These are phyloP conservation scores for Erythrolamprus reginae DNA, from an alignment of 2,113 vertebrate species.

Conservation along the genomic window DNA sequence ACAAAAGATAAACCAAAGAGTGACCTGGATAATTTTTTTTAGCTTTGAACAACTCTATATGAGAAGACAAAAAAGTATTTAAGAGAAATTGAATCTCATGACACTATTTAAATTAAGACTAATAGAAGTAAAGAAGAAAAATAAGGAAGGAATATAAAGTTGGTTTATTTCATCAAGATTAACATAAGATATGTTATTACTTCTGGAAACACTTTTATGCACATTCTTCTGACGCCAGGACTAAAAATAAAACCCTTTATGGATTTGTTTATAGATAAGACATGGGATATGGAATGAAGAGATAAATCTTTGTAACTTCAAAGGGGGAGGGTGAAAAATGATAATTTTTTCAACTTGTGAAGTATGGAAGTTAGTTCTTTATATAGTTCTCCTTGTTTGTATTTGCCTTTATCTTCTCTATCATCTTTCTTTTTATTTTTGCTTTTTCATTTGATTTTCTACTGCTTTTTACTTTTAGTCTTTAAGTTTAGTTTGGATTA, in stretches of 20 bases:
- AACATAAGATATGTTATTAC: neutral
- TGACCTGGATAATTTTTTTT: neutral
- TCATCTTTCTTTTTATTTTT: neutral
- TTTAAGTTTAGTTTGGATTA: neutral
- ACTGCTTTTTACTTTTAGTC: neutral
- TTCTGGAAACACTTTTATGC: neutral
- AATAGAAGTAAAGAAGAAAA: neutral
- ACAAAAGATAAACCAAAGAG: neutral
- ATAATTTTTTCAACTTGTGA: neutral
- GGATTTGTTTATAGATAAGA: neutral
- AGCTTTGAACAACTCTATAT: neutral
- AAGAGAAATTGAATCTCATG: neutral
- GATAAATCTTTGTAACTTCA: neutral
- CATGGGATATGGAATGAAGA: neutral
- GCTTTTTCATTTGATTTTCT: neutral
- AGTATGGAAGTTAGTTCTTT: neutral
- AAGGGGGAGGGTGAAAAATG: neutral
- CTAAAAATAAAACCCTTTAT: neutral
- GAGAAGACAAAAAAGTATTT: neutral
- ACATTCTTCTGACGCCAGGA: neutral
- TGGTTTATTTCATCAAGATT: neutral
- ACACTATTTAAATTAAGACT: neutral
- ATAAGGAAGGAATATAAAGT: neutral
- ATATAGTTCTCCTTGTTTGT: neutral
- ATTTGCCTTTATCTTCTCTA: neutral